Evolutionary conservation across 2,888 invertebrate species (phyloP).

Genomic region (Calameuta filiformis): DNA sequence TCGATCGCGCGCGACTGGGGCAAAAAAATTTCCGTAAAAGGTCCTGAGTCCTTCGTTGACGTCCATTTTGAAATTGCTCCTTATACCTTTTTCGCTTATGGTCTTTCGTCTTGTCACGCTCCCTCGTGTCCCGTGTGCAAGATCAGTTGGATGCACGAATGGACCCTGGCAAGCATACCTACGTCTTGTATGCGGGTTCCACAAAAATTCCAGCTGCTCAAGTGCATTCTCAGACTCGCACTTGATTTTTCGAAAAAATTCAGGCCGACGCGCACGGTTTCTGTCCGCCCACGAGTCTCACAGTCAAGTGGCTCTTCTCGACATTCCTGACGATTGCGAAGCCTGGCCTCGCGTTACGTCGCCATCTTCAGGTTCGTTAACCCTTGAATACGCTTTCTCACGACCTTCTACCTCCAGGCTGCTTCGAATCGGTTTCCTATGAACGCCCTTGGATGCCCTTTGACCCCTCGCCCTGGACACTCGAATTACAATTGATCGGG

Average conservation of each 20-base stretch:
- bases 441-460: not conserved
- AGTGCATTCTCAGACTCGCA: constrained; percentile 35
- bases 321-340: constrained; percentile 17
- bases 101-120: no score
- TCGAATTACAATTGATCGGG: not conserved
- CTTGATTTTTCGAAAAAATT: constrained; percentile 32
- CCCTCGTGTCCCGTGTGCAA: not conserved
- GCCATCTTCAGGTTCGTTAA: not conserved
- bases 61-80: not conserved
- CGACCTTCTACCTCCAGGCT: not conserved
- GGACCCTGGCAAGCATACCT: not conserved
- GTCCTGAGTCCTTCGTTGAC: not conserved
- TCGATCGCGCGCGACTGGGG: no score
- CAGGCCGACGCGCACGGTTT: constrained; percentile 23
- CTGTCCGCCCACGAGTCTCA: constrained; percentile 29
- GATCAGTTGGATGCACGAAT: not conserved
- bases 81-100: not conserved
- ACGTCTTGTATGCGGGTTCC: not conserved
- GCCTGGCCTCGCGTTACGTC: constrained; percentile 9
- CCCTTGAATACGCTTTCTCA: not conserved
- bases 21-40: not conserved
- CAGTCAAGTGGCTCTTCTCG: constrained; percentile 29
- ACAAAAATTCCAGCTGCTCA: not conserved
- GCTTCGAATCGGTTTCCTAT: not conserved
- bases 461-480: no score